Base-by-base conservation (phyloP, 2,888 invertebrate species). In the Eledona agricola region DNA sequence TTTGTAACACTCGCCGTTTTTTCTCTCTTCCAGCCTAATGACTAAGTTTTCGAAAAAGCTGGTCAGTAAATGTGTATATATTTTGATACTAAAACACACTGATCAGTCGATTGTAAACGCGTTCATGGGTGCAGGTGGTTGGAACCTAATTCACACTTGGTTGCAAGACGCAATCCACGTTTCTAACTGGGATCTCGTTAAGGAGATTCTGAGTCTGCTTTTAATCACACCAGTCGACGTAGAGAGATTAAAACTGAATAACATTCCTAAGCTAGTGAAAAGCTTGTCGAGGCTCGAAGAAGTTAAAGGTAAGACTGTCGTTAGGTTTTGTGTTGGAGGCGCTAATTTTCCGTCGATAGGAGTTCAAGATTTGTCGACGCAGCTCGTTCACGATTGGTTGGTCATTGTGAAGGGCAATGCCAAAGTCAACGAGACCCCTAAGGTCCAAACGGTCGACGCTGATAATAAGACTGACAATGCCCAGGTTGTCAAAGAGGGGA, bases 41-140 rank as follows among this genome's bases (percentile, higher is more conserved):
- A 90, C 89, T 31, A 94, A 95, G 76, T 94, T 91, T 80, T 95
- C 95, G 1, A 93, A 91, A 75, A 96, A 96, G 77, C 81, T 96
- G 62, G 96, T 96, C 43, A 94, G 93, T 65, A 94, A 94, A 80
- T 96, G 96, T 79, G 90, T 96, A 69, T 96, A 96, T 72, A 87
- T 95, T 66, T 90, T 95, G 75, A 95, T 96, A 69, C 79, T 96
- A 51, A 91, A 91, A 76, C 88, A 88, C 57, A 94, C 96, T 5
- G 87, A 89, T 71, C 85, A 87, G 3, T 88, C 90, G 58, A 80
- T 95, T 55, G 80, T 96, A 42, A 89, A 89, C 55, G 85, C 89
- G 82, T 95, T 96, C 74, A 90, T 96, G 88, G 85, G 85, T 51
- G 87, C 87, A 51, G 94, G 93, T 60, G 97, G 96, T 29, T 98